phyloP scores from a whole-genome alignment of 2,113 vertebrate species.

The Orthonyx spaldingii region DNA sequence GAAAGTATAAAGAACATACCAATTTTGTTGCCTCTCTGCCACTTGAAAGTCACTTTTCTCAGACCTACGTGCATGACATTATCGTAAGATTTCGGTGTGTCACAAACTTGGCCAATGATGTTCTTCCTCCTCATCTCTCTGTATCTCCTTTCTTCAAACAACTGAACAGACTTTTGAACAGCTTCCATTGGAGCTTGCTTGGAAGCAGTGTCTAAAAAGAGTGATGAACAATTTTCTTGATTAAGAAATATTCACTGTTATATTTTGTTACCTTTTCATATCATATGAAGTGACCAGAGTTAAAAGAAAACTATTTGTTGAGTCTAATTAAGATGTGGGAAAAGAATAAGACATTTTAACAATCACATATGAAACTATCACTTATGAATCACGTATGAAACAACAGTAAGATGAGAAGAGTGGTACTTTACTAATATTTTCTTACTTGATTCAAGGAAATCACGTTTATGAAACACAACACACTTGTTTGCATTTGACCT shows the following conservation, averaged over 20 bases:
- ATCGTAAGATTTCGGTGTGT: slow-evolving; percentile 94
- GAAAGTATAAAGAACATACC: slow-evolving; percentile 70
- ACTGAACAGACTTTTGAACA: slow-evolving; percentile 85
- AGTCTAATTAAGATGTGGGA: background rate
- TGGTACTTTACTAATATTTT: background rate
- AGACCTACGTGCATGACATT: slow-evolving; percentile 97
- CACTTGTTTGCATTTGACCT: background rate
- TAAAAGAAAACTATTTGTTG: background rate
- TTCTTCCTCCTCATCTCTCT: slow-evolving; percentile 90
- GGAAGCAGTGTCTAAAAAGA: slow-evolving; percentile 78
- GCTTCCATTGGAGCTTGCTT: slow-evolving; percentile 89
- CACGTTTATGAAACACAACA: background rate
- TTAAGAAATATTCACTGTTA: background rate
- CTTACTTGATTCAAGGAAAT: background rate
- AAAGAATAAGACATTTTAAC: background rate
- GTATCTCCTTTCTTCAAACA: slow-evolving; percentile 90
- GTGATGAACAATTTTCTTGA: background rate
- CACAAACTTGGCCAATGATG: slow-evolving; percentile 97
- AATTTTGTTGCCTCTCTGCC: slow-evolving; percentile 99
- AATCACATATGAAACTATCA: background rate
- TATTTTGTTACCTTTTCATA: background rate
- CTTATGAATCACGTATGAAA: background rate
- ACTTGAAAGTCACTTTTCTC: slow-evolving; percentile 98
- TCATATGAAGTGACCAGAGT: background rate
- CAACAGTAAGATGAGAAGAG: background rate